A percentile compares a stretch with the other conserved stretches of the same genome.
phyloP scores from a whole-genome alignment of 2,797 vertebrate genomes.

The Chelmon rostratus region DNA sequence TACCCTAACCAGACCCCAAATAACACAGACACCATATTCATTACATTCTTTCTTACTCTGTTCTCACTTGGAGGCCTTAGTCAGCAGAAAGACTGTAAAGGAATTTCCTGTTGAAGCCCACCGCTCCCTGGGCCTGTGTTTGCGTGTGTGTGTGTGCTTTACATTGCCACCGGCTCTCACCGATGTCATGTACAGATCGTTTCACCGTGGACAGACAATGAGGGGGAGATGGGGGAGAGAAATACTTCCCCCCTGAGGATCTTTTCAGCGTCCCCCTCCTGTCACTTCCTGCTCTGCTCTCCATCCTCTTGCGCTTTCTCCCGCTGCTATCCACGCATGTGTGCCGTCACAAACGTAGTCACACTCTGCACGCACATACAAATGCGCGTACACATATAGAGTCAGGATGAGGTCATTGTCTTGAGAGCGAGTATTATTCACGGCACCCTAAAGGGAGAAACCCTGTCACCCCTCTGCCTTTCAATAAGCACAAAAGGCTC shows the following conservation, averaged over 20 bases:
- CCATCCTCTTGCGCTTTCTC: conserved; percentile 42
- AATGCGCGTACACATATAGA: conserved; percentile 32
- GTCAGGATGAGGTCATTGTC: conserved; percentile 82
- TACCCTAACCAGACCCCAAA: conserved; percentile 59
- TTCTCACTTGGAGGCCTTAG: conserved; percentile 77
- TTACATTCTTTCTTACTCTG: conserved; percentile 75
- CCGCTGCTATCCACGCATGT: conserved; percentile 3
- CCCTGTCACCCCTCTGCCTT: conserved; percentile 82
- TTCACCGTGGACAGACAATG: conserved; percentile 51
- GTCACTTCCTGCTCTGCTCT: conserved; percentile 58
- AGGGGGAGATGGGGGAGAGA: conserved; percentile 43
- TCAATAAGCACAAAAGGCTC: conserved; percentile 81
- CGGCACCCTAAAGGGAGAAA: conserved; percentile 83
- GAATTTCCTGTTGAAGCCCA: conserved; percentile 84
- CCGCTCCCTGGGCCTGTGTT: conserved; percentile 62
- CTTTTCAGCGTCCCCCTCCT: conserved; percentile 4
- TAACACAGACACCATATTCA: conserved; percentile 67
- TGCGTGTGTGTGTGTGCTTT: conserved; percentile 40
- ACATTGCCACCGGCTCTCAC: conserved; percentile 61
- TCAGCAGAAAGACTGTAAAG: conserved; percentile 84
- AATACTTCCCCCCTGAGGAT: conserved; percentile 63
- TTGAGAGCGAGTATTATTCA: conserved; percentile 76
- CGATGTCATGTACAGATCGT: conserved; percentile 69
- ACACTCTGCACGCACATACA: conserved; percentile 15
- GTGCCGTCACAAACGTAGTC: conserved; percentile 5